Evolutionary conservation across 2,888 invertebrate species (phyloP).

Genomic region (Endomychus coccineus): DNA sequence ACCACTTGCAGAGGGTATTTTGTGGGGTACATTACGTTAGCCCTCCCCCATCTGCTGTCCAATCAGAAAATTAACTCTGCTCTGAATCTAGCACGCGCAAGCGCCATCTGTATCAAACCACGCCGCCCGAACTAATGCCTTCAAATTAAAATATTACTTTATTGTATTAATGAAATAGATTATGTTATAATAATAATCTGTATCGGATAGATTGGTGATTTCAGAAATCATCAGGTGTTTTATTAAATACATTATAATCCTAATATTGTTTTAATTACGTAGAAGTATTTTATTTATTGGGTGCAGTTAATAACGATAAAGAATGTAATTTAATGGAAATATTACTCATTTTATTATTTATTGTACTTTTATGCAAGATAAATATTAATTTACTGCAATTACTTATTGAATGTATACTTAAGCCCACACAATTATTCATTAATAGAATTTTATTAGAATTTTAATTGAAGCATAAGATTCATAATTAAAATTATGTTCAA

Average conservation of each 20-base stretch:
- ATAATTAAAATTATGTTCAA: not conserved
- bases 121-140: conserved; percentile 35
- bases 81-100: conserved; percentile 25
- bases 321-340: conserved; percentile 26
- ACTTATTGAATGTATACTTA: conserved; percentile 1
- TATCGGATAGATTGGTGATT: conserved; percentile 33
- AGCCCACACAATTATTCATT: not conserved
- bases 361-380: conserved; percentile 7
- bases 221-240: conserved; percentile 36
- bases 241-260: conserved; percentile 29
- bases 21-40: conserved; percentile 24
- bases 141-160: conserved; percentile 27
- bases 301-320: conserved; percentile 14
- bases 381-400: conserved; percentile 1
- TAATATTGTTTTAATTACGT: conserved; percentile 30
- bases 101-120: conserved; percentile 32
- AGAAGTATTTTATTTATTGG: conserved; percentile 30
- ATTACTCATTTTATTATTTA: conserved; percentile 17
- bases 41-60: conserved; percentile 29
- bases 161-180: conserved; percentile 17
- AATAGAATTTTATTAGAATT: not conserved
- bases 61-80: conserved; percentile 23
- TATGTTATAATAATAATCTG: conserved; percentile 30
- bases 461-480: not conserved
- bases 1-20: conserved; percentile 28